Base-by-base conservation (phyloP, 2,888 invertebrate genomes). In the Globia sparganii region DNA sequence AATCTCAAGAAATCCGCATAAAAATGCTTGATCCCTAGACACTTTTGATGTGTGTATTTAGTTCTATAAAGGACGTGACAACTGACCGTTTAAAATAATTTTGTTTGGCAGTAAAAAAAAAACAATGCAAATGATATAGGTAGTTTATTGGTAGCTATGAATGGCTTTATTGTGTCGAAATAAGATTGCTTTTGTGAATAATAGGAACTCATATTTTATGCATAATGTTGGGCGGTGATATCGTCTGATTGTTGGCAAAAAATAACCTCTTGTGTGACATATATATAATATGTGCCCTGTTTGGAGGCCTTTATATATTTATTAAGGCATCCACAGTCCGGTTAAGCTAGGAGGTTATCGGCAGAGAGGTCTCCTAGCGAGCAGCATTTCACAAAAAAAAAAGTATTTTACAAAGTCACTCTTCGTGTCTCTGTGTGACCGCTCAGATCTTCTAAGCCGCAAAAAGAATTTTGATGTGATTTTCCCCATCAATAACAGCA, bases 61-160 rank as follows among this genome's bases (percentile, higher is more conserved):
- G 21, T 80, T 79, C 65, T 88, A 65, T 77, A 75, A 64, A 71
- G 69, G 62, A 86, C 85, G 87, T 88, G 87, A 83, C 81, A 80
- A 80, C 85, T 86, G 81, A 75, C 73, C 40, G 64, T 81, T 88
- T 81, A 77, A 66, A 81, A 83, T 76, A 83, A 68, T 75, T 80
- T 79, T 49, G 68, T 78, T 71, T 56, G 61, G n/a, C 66, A 69
- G 69, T 70, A 72, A 81, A 83, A 83, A 80, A 70, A 71, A 65
- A 73, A 86, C 83, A 83, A 83, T 83, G 72, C 59, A 8, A 72
- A 72, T 43, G 49, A 58, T 83, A 49, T 64, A 69, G 15, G 43
- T 78, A 70, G 49, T 59, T 70, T 40, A 74, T 61, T 84, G 71
- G 68, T 74, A 73, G 34, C 71, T 74, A 59, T 72, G 56, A 74